These are phyloP conservation scores for Triplophysa bombifrons DNA, from an alignment of 2,797 vertebrate genomes.

Conservation along the genomic window DNA sequence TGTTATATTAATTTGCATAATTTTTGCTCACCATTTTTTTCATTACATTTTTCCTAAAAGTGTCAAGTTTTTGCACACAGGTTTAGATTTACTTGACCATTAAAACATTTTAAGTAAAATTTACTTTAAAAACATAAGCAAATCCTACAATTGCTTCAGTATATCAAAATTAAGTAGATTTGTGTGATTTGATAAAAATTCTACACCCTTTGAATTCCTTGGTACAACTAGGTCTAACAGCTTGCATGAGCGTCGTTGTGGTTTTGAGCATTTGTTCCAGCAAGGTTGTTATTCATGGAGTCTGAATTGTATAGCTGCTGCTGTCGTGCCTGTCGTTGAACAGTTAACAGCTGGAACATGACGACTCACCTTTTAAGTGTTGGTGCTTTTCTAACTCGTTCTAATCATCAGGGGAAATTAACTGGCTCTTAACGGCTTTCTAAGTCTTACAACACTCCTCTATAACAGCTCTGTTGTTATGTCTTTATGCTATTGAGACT, in stretches of 20 bases:
- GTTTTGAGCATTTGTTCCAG: slow-evolving; percentile 42
- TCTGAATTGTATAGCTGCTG: slow-evolving; percentile 33
- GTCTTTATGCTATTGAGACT: background rate
- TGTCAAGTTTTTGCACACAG: too few relatives aligned
- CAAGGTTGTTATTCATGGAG: slow-evolving; percentile 23
- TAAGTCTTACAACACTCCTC: background rate
- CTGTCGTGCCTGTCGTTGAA: slow-evolving; percentile 32
- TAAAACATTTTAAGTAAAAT: too few relatives aligned
- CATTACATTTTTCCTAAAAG: too few relatives aligned
- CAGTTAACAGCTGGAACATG: slow-evolving; percentile 42
- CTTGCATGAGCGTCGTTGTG: slow-evolving; percentile 12
- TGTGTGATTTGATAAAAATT: too few relatives aligned
- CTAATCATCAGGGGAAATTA: slow-evolving; percentile 26
- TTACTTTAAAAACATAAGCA: too few relatives aligned
- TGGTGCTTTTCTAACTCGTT: slow-evolving; percentile 10
- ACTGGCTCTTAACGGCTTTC: background rate
- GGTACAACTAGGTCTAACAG: too few relatives aligned
- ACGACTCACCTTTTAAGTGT: slow-evolving; percentile 55
- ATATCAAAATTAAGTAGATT: too few relatives aligned
- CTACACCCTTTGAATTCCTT: too few relatives aligned
- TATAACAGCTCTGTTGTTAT: background rate
- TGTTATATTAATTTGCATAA: too few relatives aligned
- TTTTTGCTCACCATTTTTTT: too few relatives aligned
- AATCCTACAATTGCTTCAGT: too few relatives aligned
- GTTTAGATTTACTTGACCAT: too few relatives aligned